Conservation (phyloP, 2,888 invertebrate species). For the Frankliniella intonsa region DNA sequence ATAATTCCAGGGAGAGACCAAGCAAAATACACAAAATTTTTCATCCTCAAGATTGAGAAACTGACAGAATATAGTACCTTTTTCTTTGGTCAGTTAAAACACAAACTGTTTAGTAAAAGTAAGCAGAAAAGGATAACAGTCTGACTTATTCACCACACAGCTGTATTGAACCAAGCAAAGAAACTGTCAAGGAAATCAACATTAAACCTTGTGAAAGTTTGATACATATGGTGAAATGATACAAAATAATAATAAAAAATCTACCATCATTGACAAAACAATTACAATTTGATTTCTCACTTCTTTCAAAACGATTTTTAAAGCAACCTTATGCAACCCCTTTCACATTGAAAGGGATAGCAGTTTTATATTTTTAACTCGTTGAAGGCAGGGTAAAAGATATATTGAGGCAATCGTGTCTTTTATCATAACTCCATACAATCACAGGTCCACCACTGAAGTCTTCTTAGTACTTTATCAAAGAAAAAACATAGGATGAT, state of each 20-base stretch:
- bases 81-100: too few relatives aligned
- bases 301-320: background rate
- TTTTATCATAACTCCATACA: slow-evolving; percentile 13
- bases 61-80: too few relatives aligned
- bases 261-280: background rate
- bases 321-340: background rate
- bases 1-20: too few relatives aligned
- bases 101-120: too few relatives aligned
- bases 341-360: background rate
- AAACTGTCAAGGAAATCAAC: background rate
- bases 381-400: background rate
- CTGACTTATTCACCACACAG: too few relatives aligned
- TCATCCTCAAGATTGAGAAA: too few relatives aligned
- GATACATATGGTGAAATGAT: background rate
- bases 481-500: background rate
- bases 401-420: slow-evolving; percentile 11
- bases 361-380: background rate
- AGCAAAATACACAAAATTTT: too few relatives aligned
- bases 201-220: background rate
- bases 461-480: too few relatives aligned
- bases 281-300: background rate
- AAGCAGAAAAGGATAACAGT: too few relatives aligned
- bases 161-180: background rate
- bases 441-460: background rate
- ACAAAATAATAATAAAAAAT: background rate